phyloP scores from a whole-genome alignment of 2,888 invertebrate genomes.

The Mythimna albipuncta region DNA sequence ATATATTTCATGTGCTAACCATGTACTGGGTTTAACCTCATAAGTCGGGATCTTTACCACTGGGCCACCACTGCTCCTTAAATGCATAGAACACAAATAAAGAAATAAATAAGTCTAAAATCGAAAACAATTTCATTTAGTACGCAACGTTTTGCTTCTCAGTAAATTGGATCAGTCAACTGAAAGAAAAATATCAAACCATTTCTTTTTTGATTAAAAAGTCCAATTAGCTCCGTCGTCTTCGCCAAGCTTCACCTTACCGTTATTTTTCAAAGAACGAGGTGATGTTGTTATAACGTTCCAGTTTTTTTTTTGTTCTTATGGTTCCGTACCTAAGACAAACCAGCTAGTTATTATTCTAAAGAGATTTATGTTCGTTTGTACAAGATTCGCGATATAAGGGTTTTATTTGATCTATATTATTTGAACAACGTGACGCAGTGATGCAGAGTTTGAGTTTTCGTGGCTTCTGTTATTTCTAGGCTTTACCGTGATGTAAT shows the following conservation, averaged over 20 bases:
- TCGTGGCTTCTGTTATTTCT: conserved; percentile 1
- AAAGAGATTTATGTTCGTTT: conserved; percentile 7
- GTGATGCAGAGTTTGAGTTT: not conserved
- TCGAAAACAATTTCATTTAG: too few relatives aligned
- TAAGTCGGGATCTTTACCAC: too few relatives aligned
- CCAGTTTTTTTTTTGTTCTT: not conserved
- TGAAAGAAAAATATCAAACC: conserved; percentile 23
- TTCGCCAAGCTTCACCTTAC: not conserved
- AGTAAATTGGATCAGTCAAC: conserved; percentile 12
- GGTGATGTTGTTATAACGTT: conserved; percentile 14
- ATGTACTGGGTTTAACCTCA: too few relatives aligned
- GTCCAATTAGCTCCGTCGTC: conserved; percentile 37
- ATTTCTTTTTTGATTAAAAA: conserved; percentile 34
- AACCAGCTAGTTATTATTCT: not conserved
- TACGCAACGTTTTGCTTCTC: not conserved
- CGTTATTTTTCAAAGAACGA: conserved; percentile 18
- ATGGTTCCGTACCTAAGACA: too few relatives aligned
- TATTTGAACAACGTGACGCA: not conserved
- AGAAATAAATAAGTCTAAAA: too few relatives aligned
- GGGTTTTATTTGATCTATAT: not conserved
- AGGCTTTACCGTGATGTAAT: too few relatives aligned
- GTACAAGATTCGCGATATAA: not conserved
- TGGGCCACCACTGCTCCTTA: too few relatives aligned
- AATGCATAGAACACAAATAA: too few relatives aligned
- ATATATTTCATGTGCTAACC: too few relatives aligned